Evolutionary conservation across 1,140 invertebrate genomes (phyloP), one percentile per base, ranked within the genome.

Genomic region (Mactra quadrangularis): DNA sequence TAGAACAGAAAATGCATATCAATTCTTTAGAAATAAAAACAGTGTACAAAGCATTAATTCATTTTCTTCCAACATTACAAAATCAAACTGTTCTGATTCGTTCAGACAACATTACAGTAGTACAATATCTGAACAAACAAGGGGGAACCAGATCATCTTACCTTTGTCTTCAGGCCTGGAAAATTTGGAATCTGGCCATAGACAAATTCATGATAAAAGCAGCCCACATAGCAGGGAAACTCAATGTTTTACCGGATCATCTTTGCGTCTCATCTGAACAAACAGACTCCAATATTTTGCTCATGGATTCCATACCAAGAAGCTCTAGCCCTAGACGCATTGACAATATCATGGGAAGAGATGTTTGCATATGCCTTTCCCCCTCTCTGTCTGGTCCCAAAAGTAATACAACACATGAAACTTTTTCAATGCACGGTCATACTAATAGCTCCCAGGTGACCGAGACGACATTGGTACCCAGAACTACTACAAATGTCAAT

Each of bases 321-420:
- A 53, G 74, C 82, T 2, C 57, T 41, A 29, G 64, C 33, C 9
- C 7, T 79, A 22, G n/a, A 83, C 55, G 74, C 75, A 17, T 27
- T 86, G 22, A 68, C 64, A 50, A 79, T 84, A 25, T 41, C 27
- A 27, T 79, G 76, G 81, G 53, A 82, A 19, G 57, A 47, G 1
- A 77, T 85, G 74, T 78, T 71, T 15, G 81, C 60, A 15, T 78
- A 85, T 81, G 85, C 82, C 0, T 87, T 75, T 68, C 79, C 86
- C 13, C 82, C 74, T 45, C n/a, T 77, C 13, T 81, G 59, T 55
- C 66, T 86, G 19, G 66, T 86, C 19, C 78, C 76, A 27, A 78
- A 64, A 57, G 57, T 87, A 0, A 22, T 86, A 0, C 9, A 59
- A 35, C 60, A 86, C n/a, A 75, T 86, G 31, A 66, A 75, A 35